Evolutionary conservation across 64 coral and sea anemone species (phyloP).

Genomic region (Cladopsammia gracilis): DNA sequence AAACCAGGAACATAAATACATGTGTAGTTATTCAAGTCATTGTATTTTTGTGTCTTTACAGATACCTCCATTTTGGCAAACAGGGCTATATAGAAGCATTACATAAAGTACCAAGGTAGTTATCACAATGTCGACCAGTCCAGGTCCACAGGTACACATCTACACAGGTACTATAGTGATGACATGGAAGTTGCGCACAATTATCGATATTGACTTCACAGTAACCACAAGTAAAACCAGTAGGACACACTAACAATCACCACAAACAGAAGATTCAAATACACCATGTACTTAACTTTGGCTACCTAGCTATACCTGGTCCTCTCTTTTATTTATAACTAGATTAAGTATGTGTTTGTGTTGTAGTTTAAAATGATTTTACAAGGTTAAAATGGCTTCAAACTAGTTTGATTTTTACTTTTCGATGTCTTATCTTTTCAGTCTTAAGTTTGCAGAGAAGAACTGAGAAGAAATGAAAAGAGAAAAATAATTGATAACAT

Average conservation of each 20-base stretch:
- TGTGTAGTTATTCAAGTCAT: slow-evolving; percentile 88
- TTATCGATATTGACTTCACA: slow-evolving; percentile 94
- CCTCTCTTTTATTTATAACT: no score
- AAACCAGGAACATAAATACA: slow-evolving; percentile 69
- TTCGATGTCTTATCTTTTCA: no score
- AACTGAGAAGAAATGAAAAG: no score
- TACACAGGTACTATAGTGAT: slow-evolving; percentile 79
- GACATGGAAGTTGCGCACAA: slow-evolving; percentile 59
- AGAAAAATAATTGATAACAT: no score
- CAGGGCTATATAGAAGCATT: neutral
- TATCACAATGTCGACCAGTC: slow-evolving; percentile 78
- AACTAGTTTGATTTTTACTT: no score
- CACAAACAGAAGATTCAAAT: neutral
- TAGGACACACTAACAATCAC: slow-evolving; percentile 58
- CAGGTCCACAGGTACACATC: slow-evolving; percentile 85
- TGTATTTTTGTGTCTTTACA: slow-evolving; percentile 41
- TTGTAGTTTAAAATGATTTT: no score
- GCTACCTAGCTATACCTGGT: no score
- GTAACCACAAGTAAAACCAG: slow-evolving; percentile 93
- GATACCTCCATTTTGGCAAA: slow-evolving; percentile 63
- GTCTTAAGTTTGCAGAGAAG: no score
- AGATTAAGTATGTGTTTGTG: no score
- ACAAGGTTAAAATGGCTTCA: no score
- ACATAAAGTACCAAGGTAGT: slow-evolving; percentile 69
- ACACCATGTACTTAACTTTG: no score